Base-by-base conservation (phyloP, 2,797 vertebrate genomes). In the Apodemus agrarius region DNA sequence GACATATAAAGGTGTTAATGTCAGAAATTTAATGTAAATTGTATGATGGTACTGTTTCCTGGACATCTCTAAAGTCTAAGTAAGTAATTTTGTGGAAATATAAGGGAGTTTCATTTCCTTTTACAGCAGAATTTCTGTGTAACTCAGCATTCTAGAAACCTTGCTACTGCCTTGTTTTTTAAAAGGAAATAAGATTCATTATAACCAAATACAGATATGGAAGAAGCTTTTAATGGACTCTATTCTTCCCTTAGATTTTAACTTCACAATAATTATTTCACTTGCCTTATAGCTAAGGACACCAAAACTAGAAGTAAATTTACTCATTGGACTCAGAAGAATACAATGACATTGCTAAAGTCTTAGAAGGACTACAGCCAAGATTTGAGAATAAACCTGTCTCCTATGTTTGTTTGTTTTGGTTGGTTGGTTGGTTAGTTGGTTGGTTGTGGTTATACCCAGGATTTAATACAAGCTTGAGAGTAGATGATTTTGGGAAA, bases 201-300 rank as follows among this genome's bases (percentile, higher is more conserved):
- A 61, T 89, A 88, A 74, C 26, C 87, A 79, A 80, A 92, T 67
- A 88, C 0, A 93, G 19, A 67, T 22, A 37, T 69, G 54, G 26
- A 93, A 82, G 49, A 91, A 93, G 90, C 19, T 72, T 96, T 92
- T 86, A 89, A 8, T 96, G 59, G 52, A 86, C 49, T 90, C 22
- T 84, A 0, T 78, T 72, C 61, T 83, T 95, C 5, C 16, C 46
- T 88, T 37, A 8, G 74, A 24, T 85, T 80, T 67, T 79, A 2
- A 81, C 46, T 78, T 96, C 34, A 95, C 61, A 88, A 40, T 37
- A n/a, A 19, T 82, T 85, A 63, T 65, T 82, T 90, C n/a, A 37
- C 78, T n/a, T 82, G 16, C 54, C 78, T 94, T 74, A 43, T 34
- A 49, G 6, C 31, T 43, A 29, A 84, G 34, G 69, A 90, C n/a